Base-by-base conservation (phyloP, 2,113 vertebrate species). In the Okapia johnstoni region DNA sequence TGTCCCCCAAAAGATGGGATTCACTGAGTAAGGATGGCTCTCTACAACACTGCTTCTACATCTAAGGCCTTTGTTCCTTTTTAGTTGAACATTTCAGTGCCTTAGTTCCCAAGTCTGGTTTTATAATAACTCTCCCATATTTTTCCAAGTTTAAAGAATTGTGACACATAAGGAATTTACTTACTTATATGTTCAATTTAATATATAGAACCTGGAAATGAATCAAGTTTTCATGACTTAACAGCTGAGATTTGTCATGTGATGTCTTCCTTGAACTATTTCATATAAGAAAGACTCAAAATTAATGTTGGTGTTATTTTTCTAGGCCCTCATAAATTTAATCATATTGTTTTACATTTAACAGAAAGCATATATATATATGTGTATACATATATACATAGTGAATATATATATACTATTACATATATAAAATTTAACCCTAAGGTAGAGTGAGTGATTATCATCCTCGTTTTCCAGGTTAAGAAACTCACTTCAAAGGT, bases 101-200 rank as follows among this genome's bases (percentile, higher is more conserved):
- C 30, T 87, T 76, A 55, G 54, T 91, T 76, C 46, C 46, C 54
- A 92, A 73, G 28, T 87, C 46, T 23, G 57, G 55, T 76, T 94
- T 81, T 91, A 6, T 81, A 86, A 87, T 94, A 86, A 36, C 30
- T 4, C 12, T 81, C 52, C 60, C 46, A 70, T 83, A 55, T 83
- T 80, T 96, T 58, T 50, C 36, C 76, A 89, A 89, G 55, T 88
- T 96, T 83, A 87, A 96, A 86, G 57, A 85, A 94, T 36, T 40
- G 36, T 83, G 43, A 30, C 12, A 70, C 52, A 8, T 73, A 50
- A 77, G 50, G 12, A 87, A 87, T 91, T 60, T 91, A 66, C 28
- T 58, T 94, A 48, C 90, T 86, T 91, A 21, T 81, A 91, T 87
- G 28, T 54, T 86, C 21, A 46, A 52, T 70, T 93, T 94, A 58